phyloP scores from a whole-genome alignment of 2,888 invertebrate species.

The Cryptops parisi region DNA sequence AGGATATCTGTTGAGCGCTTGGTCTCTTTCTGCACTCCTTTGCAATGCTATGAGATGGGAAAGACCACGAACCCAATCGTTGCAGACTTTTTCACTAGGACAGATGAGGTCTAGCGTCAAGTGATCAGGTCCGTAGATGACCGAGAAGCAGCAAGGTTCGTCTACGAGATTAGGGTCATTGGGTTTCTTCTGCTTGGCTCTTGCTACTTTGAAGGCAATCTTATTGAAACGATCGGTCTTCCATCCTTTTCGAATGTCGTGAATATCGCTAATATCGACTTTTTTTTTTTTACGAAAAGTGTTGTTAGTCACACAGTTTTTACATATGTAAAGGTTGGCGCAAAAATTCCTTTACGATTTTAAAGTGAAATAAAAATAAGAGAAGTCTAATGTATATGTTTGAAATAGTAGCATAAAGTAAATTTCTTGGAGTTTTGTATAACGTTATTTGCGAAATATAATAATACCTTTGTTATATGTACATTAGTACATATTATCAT shows the following conservation, averaged over 20 bases:
- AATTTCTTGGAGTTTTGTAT: too few species aligned
- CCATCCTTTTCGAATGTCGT: constrained; percentile 34
- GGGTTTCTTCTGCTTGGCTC: constrained; percentile 7
- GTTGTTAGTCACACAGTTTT: too few species aligned
- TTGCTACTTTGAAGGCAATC: constrained; percentile 26
- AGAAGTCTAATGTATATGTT: too few species aligned
- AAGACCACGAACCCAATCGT: constrained; percentile 29
- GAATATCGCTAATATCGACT: constrained; percentile 32
- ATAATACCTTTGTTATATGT: too few species aligned
- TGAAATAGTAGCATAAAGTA: too few species aligned
- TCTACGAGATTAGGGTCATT: background rate
- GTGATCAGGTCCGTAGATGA: constrained; percentile 24
- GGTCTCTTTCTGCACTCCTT: constrained; percentile 24
- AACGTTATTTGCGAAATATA: too few species aligned
- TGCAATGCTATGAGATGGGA: constrained; percentile 26
- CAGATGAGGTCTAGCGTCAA: constrained; percentile 32
- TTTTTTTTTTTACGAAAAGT: too few species aligned
- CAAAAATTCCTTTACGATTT: too few species aligned
- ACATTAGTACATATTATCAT: too few species aligned
- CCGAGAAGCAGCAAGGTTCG: constrained; percentile 27
- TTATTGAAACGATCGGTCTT: constrained; percentile 34
- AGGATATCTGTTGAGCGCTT: constrained; percentile 24
- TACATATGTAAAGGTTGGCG: too few species aligned
- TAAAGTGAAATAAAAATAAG: too few species aligned
- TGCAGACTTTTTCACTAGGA: constrained; percentile 24